phyloP scores from a whole-genome alignment of 2,113 vertebrate species.

The Campylorhamphus procurvoides region DNA sequence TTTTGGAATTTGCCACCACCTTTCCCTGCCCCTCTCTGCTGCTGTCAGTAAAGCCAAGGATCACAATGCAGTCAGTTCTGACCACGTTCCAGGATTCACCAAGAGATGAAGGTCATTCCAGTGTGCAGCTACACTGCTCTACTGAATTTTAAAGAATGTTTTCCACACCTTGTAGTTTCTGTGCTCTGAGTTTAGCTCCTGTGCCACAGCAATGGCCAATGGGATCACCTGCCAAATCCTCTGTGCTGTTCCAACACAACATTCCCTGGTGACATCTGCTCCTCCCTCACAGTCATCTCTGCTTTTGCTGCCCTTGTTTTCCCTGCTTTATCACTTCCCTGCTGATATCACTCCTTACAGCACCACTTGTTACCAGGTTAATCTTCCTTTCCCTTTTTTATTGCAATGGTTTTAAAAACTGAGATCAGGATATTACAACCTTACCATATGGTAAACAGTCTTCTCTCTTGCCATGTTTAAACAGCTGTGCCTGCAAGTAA shows the following conservation, averaged over 20 bases:
- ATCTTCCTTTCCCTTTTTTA: not conserved
- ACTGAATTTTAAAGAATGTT: not conserved
- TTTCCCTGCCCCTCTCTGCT: not conserved
- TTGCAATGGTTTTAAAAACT: not conserved
- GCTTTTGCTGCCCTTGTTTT: not conserved
- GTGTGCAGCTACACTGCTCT: not conserved
- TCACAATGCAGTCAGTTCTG: not conserved
- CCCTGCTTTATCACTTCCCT: not conserved
- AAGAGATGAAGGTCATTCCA: not conserved
- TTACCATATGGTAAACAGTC: slow-evolving; percentile 92
- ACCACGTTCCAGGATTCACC: not conserved
- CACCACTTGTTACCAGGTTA: not conserved
- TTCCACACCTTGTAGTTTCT: not conserved
- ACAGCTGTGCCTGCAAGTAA: slow-evolving; percentile 87
- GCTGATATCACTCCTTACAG: not conserved
- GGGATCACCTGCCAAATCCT: not conserved
- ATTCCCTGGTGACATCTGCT: not conserved
- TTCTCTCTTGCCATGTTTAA: slow-evolving; percentile 95
- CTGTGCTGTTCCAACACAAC: not conserved
- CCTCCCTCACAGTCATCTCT: not conserved
- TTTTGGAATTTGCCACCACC: not conserved
- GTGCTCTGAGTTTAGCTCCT: not conserved
- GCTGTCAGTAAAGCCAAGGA: not conserved
- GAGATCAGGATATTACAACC: slow-evolving; percentile 1
- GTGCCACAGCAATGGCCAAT: not conserved